Percentiles rank a stretch among this genome's conserved stretches.
Conservation (phyloP, 1,140 invertebrate genomes). For the Watersipora subatra region DNA sequence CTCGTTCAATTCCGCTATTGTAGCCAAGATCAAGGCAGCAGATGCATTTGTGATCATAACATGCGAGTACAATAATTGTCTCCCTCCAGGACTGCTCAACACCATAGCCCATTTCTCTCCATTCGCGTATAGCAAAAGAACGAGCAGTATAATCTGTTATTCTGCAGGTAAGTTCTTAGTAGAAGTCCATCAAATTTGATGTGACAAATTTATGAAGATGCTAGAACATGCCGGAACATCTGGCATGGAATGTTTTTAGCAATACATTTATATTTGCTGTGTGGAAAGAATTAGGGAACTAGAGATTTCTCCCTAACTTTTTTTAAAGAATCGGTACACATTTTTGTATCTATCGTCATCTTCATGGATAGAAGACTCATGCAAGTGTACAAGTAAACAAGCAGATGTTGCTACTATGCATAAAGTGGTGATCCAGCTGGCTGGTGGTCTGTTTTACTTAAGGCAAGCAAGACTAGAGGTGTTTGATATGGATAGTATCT, state of each 20-base stretch:
- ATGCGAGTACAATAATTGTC: constrained; percentile 41
- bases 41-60: constrained; percentile 42
- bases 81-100: constrained; percentile 41
- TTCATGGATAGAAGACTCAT: too few species aligned
- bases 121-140: constrained; percentile 33
- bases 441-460: neutral
- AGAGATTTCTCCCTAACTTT: neutral
- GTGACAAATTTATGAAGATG: neutral
- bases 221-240: neutral
- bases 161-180: constrained; percentile 36
- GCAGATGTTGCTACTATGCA: neutral
- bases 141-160: constrained; percentile 41
- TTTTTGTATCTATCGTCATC: neutral
- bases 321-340: neutral
- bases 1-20: neutral
- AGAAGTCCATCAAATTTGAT: neutral
- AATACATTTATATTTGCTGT: too few species aligned
- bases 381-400: too few species aligned
- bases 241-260: neutral
- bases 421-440: neutral
- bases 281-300: too few species aligned
- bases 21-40: constrained; percentile 27
- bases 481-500: neutral
- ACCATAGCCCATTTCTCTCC: constrained; percentile 43
- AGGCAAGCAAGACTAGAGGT: neutral